These are phyloP conservation scores for Pterois miles DNA, from an alignment of 2,797 vertebrate species.

Conservation along the genomic window DNA sequence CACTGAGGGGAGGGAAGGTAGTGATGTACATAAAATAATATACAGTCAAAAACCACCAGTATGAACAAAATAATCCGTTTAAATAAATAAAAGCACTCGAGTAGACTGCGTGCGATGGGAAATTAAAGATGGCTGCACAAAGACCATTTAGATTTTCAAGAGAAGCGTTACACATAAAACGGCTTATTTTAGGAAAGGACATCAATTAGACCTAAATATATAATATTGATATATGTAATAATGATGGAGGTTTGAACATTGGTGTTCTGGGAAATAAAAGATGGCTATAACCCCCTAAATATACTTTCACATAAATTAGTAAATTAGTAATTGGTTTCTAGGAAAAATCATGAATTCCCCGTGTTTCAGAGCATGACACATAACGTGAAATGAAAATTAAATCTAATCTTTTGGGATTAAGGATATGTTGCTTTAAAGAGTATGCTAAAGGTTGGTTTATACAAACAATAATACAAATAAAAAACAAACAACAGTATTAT, in stretches of 20 bases:
- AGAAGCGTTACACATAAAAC: background rate
- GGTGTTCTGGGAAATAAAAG: background rate
- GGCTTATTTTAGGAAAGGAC: background rate
- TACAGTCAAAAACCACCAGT: background rate
- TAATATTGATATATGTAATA: background rate
- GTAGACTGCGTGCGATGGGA: background rate
- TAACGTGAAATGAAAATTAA: background rate
- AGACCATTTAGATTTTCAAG: background rate
- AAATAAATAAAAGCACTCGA: background rate
- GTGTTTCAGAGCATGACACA: background rate
- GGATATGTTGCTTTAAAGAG: background rate
- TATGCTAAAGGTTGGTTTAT: no score
- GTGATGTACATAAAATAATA: background rate
- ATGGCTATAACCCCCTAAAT: background rate
- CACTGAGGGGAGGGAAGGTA: background rate
- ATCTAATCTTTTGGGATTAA: background rate
- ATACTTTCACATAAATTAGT: background rate
- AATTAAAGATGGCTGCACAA: background rate
- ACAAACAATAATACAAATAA: background rate
- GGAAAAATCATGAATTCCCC: background rate
- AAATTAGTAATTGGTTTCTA: background rate
- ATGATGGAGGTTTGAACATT: background rate
- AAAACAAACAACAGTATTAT: no score
- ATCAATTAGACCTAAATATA: background rate
- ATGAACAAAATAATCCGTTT: background rate